Base-by-base conservation (phyloP, 1,140 invertebrate species). In the Cataglyphis hispanica region DNA sequence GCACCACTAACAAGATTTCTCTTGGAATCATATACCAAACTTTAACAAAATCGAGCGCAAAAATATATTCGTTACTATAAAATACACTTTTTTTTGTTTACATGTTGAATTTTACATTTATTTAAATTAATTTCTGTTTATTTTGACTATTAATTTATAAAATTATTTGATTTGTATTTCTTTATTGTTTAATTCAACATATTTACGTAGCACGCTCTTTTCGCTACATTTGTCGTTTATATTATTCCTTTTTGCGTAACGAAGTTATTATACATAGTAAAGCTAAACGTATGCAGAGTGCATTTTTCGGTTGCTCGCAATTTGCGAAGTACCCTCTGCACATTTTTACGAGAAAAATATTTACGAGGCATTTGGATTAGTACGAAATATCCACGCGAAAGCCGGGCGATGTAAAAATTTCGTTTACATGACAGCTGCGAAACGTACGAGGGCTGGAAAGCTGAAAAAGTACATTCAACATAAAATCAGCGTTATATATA, bases 281-380 rank as follows among this genome's bases (percentile, higher is more conserved):
- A 13, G 46, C n/a, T 78, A 78, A 67, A 53, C 13, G 13, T 25
- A 43, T 67, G 43, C 10, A 53, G 22, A 80, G 43, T 69, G 50
- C 46, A 70, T 70, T 81, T 80, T 56, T 81, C 10, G 43, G n/a
- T 25, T 37, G 22, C 34, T 70, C 46, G 34, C 11, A 72, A 56
- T 81, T 70, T 58, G 37, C 25, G 2, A 70, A 70, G 64, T 25
- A 81, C 34, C 70, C 27, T 81, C 6, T 5, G 16, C 25, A 40
- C 46, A 46, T 81, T 81, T 78, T 80, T 53, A 53, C 67, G 50
- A 70, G 78, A 40, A 25, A 70, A 70, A 58, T 81, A 56, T 81
- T 81, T 81, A 81, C 78, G 50, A 34, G 37, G 22, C 34, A 34
- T 81, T 60, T 72, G 25, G 66, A 72, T 81, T 81, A 70, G 50